These are phyloP conservation scores for Stegodyphus mimosarum DNA, from an alignment of 1,140 invertebrate species.

Conservation along the genomic window DNA sequence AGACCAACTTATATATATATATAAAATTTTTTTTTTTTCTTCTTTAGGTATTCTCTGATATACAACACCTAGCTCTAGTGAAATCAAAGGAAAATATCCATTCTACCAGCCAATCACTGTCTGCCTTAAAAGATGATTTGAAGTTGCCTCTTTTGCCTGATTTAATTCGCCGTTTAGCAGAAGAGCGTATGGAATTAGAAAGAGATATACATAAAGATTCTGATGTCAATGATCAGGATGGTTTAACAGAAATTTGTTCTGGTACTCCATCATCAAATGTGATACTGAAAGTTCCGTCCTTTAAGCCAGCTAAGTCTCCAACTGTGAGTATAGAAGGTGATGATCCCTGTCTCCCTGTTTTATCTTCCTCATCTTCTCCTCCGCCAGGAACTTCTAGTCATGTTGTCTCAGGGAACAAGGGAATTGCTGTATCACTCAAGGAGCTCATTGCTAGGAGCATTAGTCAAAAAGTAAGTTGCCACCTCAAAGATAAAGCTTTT, in stretches of 20 bases:
- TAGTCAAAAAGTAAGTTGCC: conserved; percentile 51
- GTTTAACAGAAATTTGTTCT: conserved; percentile 7
- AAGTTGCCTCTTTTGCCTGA: conserved; percentile 67
- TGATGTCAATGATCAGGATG: conserved; percentile 35
- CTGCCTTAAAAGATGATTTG: conserved; percentile 59
- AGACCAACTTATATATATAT: too few species aligned
- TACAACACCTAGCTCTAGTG: conserved; percentile 62
- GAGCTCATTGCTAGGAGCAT: conserved; percentile 63
- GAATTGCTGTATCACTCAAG: conserved; percentile 62
- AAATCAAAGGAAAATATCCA: conserved; percentile 36
- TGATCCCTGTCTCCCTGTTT: conserved; percentile 37
- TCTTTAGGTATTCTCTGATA: conserved; percentile 62
- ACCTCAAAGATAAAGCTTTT: conserved; percentile 19
- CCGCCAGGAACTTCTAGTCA: conserved; percentile 58
- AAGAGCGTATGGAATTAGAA: conserved; percentile 68
- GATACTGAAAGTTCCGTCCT: conserved; percentile 93
- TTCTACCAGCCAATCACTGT: conserved; percentile 22
- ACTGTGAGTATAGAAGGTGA: conserved; percentile 28
- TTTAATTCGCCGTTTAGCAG: conserved; percentile 67
- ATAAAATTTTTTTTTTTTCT: neutral
- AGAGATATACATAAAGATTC: conserved; percentile 41
- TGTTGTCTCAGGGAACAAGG: conserved; percentile 55
- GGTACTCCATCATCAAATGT: conserved; percentile 70
- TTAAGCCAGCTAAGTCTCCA: conserved; percentile 73
- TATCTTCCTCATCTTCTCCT: conserved; percentile 40